Evolutionary conservation across 2,113 vertebrate species (phyloP).

Genomic region (Atractosteus spatula): DNA sequence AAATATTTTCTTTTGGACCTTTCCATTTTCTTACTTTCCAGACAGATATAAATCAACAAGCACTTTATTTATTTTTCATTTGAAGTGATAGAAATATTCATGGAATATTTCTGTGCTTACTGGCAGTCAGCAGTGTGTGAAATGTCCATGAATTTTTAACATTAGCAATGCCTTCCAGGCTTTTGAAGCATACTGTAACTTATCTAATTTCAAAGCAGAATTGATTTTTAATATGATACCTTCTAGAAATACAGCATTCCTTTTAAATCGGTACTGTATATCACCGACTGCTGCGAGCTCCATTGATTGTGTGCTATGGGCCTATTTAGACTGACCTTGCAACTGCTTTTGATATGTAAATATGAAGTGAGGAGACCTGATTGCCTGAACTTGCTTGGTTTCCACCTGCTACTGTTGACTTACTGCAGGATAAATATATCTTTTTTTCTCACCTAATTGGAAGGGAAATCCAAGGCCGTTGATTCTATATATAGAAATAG

Average conservation of each 20-base stretch:
- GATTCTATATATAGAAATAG: background rate
- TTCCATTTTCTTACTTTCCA: background rate
- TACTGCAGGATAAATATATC: constrained; percentile 64
- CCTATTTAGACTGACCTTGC: constrained; percentile 55
- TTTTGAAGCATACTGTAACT: background rate
- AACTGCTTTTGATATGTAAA: constrained; percentile 42
- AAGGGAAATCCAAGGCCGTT: constrained; percentile 61
- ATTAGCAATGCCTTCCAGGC: background rate
- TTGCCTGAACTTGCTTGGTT: constrained; percentile 4
- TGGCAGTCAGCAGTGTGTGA: background rate
- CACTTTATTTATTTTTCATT: background rate
- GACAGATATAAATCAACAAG: background rate
- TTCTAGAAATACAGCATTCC: background rate
- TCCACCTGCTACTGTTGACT: constrained; percentile 62
- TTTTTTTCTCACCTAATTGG: constrained; percentile 53
- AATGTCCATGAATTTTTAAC: background rate
- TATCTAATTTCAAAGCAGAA: background rate
- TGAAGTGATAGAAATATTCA: background rate
- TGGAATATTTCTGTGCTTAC: background rate
- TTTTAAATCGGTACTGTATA: background rate
- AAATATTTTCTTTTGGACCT: too few relatives aligned
- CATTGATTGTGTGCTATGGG: background rate
- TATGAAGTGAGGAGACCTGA: too few relatives aligned
- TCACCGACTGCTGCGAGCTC: too few relatives aligned
- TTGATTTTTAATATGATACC: constrained; percentile 18